These are phyloP conservation scores for Halictus rubicundus DNA, from an alignment of 1,140 invertebrate species.

Conservation along the genomic window DNA sequence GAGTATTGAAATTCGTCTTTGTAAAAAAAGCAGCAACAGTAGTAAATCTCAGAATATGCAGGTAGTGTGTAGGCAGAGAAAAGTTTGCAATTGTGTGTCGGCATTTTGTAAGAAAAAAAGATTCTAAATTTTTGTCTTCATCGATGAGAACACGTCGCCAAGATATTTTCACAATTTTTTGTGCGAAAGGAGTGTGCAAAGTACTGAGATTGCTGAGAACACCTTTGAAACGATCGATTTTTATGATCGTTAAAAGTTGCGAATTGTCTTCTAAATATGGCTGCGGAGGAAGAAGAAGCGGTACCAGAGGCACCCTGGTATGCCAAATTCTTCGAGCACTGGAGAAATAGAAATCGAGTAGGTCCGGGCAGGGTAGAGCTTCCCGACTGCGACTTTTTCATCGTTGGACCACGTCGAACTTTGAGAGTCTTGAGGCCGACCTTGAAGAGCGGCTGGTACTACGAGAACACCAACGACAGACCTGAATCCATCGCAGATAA, in stretches of 20 bases:
- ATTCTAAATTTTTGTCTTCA: not conserved
- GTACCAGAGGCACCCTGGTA: slow-evolving; percentile 67
- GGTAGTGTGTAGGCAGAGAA: too few species aligned
- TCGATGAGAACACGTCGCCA: not conserved
- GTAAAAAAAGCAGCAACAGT: too few species aligned
- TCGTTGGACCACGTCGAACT: slow-evolving; percentile 71
- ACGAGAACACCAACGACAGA: slow-evolving; percentile 68
- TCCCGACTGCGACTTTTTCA: slow-evolving; percentile 75
- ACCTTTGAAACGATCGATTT: slow-evolving; percentile 2
- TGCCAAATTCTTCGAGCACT: slow-evolving; percentile 67
- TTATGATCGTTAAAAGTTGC: slow-evolving; percentile 36
- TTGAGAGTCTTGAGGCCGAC: slow-evolving; percentile 71
- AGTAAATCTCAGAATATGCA: too few species aligned
- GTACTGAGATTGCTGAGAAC: not conserved
- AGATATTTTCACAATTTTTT: not conserved
- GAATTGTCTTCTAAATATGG: slow-evolving; percentile 5
- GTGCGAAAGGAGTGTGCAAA: not conserved
- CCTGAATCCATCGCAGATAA: slow-evolving; percentile 76
- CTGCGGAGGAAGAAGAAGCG: slow-evolving; percentile 51
- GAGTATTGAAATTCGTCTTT: too few species aligned
- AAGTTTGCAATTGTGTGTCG: not conserved
- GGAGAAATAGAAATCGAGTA: slow-evolving; percentile 72
- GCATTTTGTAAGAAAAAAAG: not conserved
- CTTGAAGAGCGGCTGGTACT: slow-evolving; percentile 65
- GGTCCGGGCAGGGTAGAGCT: slow-evolving; percentile 72